These are phyloP conservation scores for Carcharodon carcharias DNA, from an alignment of 2,797 vertebrate species.

Conservation along the genomic window DNA sequence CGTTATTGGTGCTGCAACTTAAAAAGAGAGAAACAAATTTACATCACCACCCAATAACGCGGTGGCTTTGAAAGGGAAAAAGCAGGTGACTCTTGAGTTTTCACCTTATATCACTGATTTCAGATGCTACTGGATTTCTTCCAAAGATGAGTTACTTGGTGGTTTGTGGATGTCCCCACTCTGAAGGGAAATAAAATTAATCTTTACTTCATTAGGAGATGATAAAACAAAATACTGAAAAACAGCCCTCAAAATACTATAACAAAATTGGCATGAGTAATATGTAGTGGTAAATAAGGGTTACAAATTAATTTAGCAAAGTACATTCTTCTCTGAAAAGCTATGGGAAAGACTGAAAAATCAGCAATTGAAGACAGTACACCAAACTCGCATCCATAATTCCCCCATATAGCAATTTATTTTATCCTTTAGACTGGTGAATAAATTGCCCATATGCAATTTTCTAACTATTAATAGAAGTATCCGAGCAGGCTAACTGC, in stretches of 20 bases:
- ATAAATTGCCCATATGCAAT: neutral
- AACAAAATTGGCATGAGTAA: neutral
- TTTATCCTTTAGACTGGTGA: neutral
- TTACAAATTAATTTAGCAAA: slow-evolving; percentile 16
- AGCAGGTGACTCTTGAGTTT: too few species aligned
- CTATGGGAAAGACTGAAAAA: neutral
- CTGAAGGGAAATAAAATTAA: neutral
- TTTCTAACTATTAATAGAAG: neutral
- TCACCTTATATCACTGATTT: neutral
- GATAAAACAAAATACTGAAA: neutral
- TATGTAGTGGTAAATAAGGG: neutral
- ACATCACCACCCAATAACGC: neutral
- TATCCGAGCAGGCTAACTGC: neutral
- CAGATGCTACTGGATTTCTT: neutral
- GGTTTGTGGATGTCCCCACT: neutral
- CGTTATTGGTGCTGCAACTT: neutral
- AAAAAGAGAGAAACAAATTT: neutral
- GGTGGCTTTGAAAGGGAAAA: neutral
- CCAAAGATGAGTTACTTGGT: neutral
- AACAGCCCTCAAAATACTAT: neutral
- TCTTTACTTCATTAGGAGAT: neutral
- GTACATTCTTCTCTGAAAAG: neutral
- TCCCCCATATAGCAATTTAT: neutral
- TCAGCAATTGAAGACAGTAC: neutral
- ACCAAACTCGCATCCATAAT: neutral